phyloP scores from a whole-genome alignment of 1,140 invertebrate genomes.

The Caenorhabditis remanei region DNA sequence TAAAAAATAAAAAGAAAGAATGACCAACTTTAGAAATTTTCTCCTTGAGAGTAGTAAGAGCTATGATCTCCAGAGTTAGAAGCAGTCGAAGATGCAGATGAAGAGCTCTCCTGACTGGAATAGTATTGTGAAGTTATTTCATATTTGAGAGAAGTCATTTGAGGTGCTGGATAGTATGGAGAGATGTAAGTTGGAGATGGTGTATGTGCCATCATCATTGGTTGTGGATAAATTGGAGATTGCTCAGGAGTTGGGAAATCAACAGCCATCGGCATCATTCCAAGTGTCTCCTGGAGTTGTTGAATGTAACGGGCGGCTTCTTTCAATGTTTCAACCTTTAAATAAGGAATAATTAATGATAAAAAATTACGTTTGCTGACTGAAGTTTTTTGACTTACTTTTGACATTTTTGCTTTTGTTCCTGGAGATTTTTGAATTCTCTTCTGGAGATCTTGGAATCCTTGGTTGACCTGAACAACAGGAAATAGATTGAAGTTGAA shows the following conservation, averaged over 20 bases:
- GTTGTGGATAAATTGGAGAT: conserved; percentile 12
- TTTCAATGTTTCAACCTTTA: conserved; percentile 43
- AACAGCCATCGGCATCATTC: neutral
- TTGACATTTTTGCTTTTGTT: conserved; percentile 12
- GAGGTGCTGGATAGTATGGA: conserved; percentile 32
- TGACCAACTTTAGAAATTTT: neutral
- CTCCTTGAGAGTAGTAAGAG: neutral
- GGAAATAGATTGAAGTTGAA: neutral
- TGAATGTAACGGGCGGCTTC: conserved; percentile 51
- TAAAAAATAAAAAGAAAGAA: neutral
- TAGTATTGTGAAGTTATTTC: neutral
- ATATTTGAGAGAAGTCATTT: neutral
- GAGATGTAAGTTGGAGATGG: conserved; percentile 13
- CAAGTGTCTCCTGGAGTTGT: conserved; percentile 34
- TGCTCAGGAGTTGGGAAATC: conserved; percentile 42
- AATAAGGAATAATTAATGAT: neutral
- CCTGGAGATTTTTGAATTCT: neutral
- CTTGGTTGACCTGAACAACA: conserved; percentile 41
- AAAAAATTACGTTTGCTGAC: neutral
- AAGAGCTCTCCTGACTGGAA: neutral
- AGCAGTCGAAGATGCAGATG: neutral
- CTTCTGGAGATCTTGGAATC: conserved; percentile 14
- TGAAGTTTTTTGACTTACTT: neutral
- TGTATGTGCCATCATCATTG: conserved; percentile 2
- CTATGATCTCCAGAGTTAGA: conserved; percentile 1